Conservation (phyloP, 2,797 vertebrate genomes). For the Channa striata region DNA sequence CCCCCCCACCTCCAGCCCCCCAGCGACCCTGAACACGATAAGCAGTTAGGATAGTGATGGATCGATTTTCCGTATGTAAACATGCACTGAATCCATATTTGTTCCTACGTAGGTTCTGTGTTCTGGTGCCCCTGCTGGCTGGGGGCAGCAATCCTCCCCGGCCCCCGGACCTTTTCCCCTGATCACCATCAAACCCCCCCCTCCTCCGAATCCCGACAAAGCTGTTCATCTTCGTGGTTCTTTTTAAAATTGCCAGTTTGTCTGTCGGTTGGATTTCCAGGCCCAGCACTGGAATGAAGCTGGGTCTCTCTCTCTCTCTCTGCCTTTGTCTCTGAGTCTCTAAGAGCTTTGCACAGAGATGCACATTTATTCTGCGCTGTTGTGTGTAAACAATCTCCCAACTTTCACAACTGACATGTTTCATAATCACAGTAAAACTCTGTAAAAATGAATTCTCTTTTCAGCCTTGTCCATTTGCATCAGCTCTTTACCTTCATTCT, state of each 20-base stretch:
- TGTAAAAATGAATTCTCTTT: constrained; percentile 50
- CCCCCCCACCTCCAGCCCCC: too few relatives aligned
- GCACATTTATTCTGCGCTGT: constrained; percentile 27
- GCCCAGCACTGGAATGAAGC: constrained; percentile 6
- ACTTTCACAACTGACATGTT: constrained; percentile 45
- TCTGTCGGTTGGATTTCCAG: too few relatives aligned
- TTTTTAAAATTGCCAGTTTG: too few relatives aligned
- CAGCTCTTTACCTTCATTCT: constrained; percentile 11
- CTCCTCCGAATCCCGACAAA: constrained; percentile 7
- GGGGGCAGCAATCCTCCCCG: not conserved
- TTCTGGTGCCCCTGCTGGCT: constrained; percentile 49
- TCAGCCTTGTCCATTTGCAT: constrained; percentile 29
- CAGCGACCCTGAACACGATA: too few relatives aligned
- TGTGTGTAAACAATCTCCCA: constrained; percentile 23
- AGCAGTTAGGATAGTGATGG: too few relatives aligned
- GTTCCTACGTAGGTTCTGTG: too few relatives aligned
- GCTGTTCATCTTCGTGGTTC: constrained; percentile 40
- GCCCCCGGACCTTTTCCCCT: too few relatives aligned
- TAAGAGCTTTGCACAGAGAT: constrained; percentile 22
- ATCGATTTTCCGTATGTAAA: not conserved
- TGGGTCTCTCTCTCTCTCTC: constrained; percentile 7
- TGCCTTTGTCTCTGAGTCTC: constrained; percentile 6
- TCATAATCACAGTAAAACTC: constrained; percentile 34
- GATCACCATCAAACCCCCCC: not conserved
- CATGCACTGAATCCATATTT: too few relatives aligned